Conservation (phyloP, 2,113 vertebrate species). For the Microtus oregoni region DNA sequence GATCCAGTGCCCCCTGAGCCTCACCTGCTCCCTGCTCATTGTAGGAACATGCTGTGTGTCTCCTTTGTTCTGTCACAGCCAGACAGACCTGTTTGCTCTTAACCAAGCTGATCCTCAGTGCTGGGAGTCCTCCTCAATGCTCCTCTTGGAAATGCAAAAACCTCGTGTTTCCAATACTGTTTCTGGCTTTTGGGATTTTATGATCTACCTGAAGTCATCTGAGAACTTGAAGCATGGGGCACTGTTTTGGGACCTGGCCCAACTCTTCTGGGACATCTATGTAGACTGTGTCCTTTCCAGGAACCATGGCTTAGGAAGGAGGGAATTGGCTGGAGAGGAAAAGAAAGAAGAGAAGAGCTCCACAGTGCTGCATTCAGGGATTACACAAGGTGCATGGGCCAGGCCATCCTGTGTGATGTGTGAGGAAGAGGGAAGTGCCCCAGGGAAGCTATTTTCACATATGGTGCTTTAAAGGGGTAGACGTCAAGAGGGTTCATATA, state of each 20-base stretch:
- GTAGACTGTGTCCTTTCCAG: slow-evolving; percentile 95
- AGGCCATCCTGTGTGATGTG: background rate
- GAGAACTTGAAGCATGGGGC: slow-evolving; percentile 93
- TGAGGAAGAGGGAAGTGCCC: background rate
- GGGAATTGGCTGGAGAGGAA: slow-evolving; percentile 83
- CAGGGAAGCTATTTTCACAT: background rate
- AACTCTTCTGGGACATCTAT: slow-evolving; percentile 97
- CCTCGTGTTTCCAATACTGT: slow-evolving; percentile 94
- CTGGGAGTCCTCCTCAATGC: slow-evolving; percentile 94
- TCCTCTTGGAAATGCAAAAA: slow-evolving; percentile 93
- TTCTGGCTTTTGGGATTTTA: slow-evolving; percentile 95
- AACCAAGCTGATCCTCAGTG: slow-evolving; percentile 91
- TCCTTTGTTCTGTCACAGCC: slow-evolving; percentile 86
- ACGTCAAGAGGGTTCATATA: background rate
- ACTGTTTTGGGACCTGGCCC: slow-evolving; percentile 97
- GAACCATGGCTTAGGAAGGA: slow-evolving; percentile 95
- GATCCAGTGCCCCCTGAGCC: slow-evolving; percentile 79
- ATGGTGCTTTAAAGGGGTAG: background rate
- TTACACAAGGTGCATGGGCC: slow-evolving; percentile 83
- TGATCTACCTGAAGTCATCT: slow-evolving; percentile 94
- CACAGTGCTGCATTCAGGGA: slow-evolving; percentile 76
- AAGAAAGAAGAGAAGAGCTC: slow-evolving; percentile 82
- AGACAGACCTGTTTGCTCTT: slow-evolving; percentile 90
- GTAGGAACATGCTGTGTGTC: slow-evolving; percentile 86
- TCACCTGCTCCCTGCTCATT: slow-evolving; percentile 86